Evolutionary conservation across 2,888 invertebrate genomes (phyloP), one percentile per base, ranked within the genome.

Genomic region (Leptogaster cylindrica): DNA sequence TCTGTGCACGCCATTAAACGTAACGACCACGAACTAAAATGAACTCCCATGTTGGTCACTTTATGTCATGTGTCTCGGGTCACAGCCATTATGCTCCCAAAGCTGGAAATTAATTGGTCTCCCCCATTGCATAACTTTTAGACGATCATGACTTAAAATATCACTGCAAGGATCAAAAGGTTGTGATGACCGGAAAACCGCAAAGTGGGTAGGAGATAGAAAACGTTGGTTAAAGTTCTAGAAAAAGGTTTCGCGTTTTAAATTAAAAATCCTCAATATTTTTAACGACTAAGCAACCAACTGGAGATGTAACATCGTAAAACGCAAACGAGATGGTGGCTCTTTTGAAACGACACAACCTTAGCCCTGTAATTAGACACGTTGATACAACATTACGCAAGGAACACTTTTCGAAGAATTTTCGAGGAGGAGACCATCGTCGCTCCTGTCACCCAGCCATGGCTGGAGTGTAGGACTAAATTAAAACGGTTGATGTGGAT

Each of bases 401-500:
- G 31, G 55, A 36, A 36, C 5, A 25, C 55, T 36, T 25, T 55
- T 33, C 12, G 41, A 14, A 20, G 39, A 39, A 55, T 55, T 55
- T 55, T 55, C 27, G 14, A 28, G 25, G 12, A n/a, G n/a, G n/a
- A n/a, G n/a, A n/a, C n/a, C n/a, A 23, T 36, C 23, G 28, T 55
- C 39, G 39, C 36, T 55, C n/a, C 55, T 55, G 12, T 36, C 18
- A 55, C 23, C 39, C 39, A 55, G 25, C 12, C 23, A 20, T 16
- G 25, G 23, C 18, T 6, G 39, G 14, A 12, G 55, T 8, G 28
- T 16, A 36, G 18, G 55, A 18, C 36, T 18, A 55, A 55, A 55
- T 55, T 55, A 61, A 61, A 61, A 61, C 61, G 44, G 44, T 44
- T 44, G 44, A 44, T 18, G 44, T 61, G 61, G 25, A 41, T 61